Conservation (phyloP, 2,797 vertebrate genomes). For the Hippopotamyrus pictus region DNA sequence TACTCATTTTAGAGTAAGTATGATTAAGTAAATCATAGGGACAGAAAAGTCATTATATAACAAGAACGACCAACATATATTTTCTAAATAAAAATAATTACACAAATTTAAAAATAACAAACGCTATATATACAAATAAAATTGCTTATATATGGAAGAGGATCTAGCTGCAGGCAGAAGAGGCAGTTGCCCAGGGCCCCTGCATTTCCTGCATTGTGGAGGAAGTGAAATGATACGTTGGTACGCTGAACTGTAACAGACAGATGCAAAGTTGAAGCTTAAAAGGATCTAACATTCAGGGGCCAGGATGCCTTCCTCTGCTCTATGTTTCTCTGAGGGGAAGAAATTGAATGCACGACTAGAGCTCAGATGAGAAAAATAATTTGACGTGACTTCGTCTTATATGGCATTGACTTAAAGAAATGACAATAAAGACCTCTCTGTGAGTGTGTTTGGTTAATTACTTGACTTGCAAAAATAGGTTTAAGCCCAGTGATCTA, state of each 20-base stretch:
- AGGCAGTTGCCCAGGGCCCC: not conserved
- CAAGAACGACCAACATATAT: not conserved
- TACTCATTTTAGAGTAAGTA: not conserved
- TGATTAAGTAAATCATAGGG: not conserved
- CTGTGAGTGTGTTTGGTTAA: slow-evolving; percentile 64
- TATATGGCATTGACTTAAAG: slow-evolving; percentile 33
- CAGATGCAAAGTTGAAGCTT: not conserved
- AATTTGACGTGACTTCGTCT: not conserved
- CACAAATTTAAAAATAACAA: not conserved
- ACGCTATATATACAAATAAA: not conserved
- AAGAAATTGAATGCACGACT: not conserved
- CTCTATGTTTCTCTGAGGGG: not conserved
- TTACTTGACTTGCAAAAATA: slow-evolving; percentile 55
- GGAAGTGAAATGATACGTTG: not conserved
- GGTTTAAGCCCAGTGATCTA: slow-evolving; percentile 56
- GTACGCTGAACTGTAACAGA: not conserved
- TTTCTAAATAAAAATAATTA: not conserved
- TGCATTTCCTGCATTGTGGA: not conserved
- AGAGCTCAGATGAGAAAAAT: not conserved
- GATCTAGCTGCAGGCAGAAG: not conserved
- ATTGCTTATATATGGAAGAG: not conserved
- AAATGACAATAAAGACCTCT: slow-evolving; percentile 56
- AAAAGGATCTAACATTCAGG: not conserved
- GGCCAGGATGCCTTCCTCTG: not conserved
- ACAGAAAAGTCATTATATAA: not conserved